phyloP scores from a whole-genome alignment of 2,888 invertebrate genomes.

The Amblyjoppa fuscipennis region DNA sequence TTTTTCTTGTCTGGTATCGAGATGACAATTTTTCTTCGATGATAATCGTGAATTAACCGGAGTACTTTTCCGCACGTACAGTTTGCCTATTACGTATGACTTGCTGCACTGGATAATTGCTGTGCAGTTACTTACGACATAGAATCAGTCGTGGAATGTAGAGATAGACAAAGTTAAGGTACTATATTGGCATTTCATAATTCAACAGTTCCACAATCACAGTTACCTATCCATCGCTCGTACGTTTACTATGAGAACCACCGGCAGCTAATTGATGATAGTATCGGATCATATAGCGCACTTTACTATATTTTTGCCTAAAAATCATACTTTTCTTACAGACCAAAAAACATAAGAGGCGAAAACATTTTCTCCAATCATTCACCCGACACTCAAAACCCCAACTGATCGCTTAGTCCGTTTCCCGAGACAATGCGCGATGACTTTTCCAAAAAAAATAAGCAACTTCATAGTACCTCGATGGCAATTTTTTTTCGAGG shows the following conservation, averaged over 20 bases:
- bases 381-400: neutral
- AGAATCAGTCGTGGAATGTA: neutral
- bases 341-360: no score
- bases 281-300: no score
- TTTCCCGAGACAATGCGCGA: neutral
- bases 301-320: no score
- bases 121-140: neutral
- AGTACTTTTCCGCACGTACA: conserved; percentile 3
- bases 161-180: neutral
- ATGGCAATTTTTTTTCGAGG: neutral
- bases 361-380: neutral
- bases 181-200: neutral
- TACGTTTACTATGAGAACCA: no score
- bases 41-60: no score
- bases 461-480: neutral
- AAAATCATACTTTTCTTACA: no score
- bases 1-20: no score
- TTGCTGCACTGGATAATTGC: neutral
- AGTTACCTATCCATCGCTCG: neutral
- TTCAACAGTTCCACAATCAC: neutral
- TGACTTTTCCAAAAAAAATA: neutral
- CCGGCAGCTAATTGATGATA: no score
- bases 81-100: neutral
- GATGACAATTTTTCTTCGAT: no score
- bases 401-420: neutral